phyloP scores from a whole-genome alignment of 2,888 invertebrate species.

The Anarsia innoxiella region DNA sequence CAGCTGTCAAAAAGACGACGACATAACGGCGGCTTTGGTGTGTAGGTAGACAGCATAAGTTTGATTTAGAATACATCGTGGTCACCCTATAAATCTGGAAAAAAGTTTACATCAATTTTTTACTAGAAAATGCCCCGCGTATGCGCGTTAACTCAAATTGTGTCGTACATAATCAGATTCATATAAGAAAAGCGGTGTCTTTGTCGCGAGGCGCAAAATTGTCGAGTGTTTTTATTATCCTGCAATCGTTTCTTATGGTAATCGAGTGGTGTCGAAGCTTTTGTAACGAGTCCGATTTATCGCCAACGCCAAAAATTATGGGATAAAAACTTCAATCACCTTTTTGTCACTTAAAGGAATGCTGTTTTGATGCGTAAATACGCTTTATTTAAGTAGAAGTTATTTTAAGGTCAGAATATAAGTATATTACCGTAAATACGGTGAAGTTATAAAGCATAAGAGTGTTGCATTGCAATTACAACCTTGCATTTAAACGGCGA shows the following conservation, averaged over 20 bases:
- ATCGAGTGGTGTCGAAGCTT: conserved; percentile 19
- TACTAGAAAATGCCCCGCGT: conserved; percentile 20
- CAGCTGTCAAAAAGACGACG: no score
- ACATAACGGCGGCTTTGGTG: no score
- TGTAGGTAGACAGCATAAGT: no score
- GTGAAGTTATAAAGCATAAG: no score
- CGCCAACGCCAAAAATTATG: conserved; percentile 11
- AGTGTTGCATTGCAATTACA: no score
- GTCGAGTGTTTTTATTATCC: conserved; percentile 33
- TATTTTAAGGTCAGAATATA: no score
- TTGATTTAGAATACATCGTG: no score
- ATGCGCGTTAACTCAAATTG: conserved; percentile 35
- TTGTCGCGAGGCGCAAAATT: conserved; percentile 24
- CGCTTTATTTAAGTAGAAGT: no score
- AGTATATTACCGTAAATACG: no score
- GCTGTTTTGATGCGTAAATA: no score
- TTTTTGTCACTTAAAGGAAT: no score
- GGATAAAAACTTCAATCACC: not conserved
- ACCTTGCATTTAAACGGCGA: no score
- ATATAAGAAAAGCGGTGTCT: conserved; percentile 25
- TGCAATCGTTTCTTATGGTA: conserved; percentile 40
- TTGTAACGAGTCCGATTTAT: conserved; percentile 21
- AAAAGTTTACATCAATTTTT: conserved; percentile 21
- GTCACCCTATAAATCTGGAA: conserved; percentile 4
- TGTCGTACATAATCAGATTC: conserved; percentile 27